These are phyloP conservation scores for Caenorhabditis tropicalis DNA, from an alignment of 1,140 invertebrate genomes.

Conservation along the genomic window DNA sequence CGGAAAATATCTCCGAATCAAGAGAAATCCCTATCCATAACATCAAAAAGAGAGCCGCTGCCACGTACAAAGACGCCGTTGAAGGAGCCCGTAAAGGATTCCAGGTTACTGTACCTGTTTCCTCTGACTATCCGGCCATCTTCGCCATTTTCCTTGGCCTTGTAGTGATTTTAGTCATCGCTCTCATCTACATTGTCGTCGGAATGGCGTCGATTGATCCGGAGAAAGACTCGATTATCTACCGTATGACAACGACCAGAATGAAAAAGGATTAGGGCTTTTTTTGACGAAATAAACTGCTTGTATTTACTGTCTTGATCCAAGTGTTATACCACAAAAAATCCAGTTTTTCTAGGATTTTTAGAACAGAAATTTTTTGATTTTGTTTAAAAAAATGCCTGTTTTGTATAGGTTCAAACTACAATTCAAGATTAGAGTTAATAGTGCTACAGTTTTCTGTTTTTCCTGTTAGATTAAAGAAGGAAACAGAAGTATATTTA, in stretches of 20 bases:
- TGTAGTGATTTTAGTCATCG: conserved; percentile 63
- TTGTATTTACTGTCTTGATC: too few species aligned
- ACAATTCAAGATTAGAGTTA: too few species aligned
- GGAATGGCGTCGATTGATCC: conserved; percentile 69
- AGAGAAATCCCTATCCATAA: conserved; percentile 14
- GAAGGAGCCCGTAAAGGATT: neutral
- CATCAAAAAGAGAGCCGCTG: conserved; percentile 11
- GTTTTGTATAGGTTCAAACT: too few species aligned
- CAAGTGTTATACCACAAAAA: too few species aligned
- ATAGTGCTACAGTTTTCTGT: too few species aligned
- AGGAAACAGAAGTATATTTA: too few species aligned
- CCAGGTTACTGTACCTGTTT: conserved; percentile 55
- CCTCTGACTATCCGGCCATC: conserved; percentile 67
- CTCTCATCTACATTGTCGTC: conserved; percentile 68
- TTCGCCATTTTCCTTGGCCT: conserved; percentile 71
- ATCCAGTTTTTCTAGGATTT: too few species aligned
- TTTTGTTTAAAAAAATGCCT: too few species aligned
- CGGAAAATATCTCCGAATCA: neutral
- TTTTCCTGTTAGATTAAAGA: too few species aligned
- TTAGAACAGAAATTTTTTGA: too few species aligned
- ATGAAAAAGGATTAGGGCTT: conserved; percentile 68
- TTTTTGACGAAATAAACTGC: too few species aligned
- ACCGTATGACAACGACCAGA: conserved; percentile 70
- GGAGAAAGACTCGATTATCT: conserved; percentile 70
- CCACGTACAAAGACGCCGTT: neutral